Percentiles rank a stretch among this genome's conserved stretches.
phyloP scores from a whole-genome alignment of 2,888 invertebrate genomes.

The Xanthia icteritia region DNA sequence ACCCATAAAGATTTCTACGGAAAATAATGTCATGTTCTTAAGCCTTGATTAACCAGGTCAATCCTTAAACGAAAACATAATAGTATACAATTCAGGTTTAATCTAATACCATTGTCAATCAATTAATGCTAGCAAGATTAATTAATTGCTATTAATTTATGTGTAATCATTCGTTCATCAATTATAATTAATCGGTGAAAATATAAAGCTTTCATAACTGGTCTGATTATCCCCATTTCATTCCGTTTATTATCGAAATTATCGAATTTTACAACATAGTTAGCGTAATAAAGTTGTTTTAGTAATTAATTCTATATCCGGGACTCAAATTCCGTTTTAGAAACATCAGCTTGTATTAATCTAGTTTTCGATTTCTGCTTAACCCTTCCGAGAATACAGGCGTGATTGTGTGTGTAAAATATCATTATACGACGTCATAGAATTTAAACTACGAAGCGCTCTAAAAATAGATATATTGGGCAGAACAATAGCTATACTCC shows the following conservation, averaged over 20 bases:
- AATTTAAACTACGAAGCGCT: neutral
- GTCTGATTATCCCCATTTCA: constrained; percentile 11
- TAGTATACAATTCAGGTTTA: neutral
- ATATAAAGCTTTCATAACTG: constrained; percentile 24
- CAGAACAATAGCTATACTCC: neutral
- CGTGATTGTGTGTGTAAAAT: no score
- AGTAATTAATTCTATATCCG: constrained; percentile 25
- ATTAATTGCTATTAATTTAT: constrained; percentile 35
- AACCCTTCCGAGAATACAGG: no score
- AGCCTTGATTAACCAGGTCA: neutral
- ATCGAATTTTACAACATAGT: constrained; percentile 36
- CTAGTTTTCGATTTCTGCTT: neutral
- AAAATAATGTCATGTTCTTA: neutral
- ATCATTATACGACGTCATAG: neutral
- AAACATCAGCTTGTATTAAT: constrained; percentile 1
- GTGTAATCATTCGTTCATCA: constrained; percentile 22
- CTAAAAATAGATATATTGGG: neutral
- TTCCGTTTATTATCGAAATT: constrained; percentile 30
- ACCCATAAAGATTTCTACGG: neutral
- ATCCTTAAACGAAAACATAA: neutral
- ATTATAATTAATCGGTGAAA: constrained; percentile 52
- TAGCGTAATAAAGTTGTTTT: constrained; percentile 39
- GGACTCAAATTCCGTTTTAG: constrained; percentile 16
- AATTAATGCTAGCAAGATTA: constrained; percentile 18
- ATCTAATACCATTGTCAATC: constrained; percentile 17